Evolutionary conservation across 2,113 vertebrate genomes (phyloP).

Genomic region (Helogale parvula): DNA sequence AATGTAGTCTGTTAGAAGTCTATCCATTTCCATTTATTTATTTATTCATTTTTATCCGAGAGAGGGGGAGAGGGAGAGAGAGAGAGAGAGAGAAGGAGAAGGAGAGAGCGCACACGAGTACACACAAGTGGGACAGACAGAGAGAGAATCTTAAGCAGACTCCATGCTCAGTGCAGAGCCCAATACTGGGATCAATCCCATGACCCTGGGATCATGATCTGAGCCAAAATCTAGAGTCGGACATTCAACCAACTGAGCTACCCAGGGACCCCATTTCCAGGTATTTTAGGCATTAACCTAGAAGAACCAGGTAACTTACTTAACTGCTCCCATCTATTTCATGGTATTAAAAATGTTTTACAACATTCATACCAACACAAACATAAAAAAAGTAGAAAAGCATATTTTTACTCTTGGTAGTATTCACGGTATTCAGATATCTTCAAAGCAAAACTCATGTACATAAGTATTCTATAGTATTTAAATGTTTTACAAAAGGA

Average conservation of each 20-base stretch:
- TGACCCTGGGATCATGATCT: too few species aligned
- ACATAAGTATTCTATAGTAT: not conserved
- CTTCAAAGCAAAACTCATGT: conserved; percentile 43
- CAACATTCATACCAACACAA: conserved; percentile 30
- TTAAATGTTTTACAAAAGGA: conserved; percentile 29
- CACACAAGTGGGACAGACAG: too few species aligned
- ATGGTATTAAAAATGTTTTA: not conserved
- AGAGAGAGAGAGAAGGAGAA: too few species aligned
- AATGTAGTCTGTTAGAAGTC: conserved; percentile 47
- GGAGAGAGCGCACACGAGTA: too few species aligned
- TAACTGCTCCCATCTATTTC: not conserved
- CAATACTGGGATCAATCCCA: too few species aligned
- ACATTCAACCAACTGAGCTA: too few species aligned
- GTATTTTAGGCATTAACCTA: conserved; percentile 18
- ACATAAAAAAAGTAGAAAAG: not conserved
- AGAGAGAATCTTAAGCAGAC: too few species aligned
- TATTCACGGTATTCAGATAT: not conserved
- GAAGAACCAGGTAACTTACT: not conserved
- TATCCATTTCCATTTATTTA: not conserved
- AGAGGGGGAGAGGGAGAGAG: too few species aligned
- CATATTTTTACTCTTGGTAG: not conserved
- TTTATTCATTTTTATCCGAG: too few species aligned
- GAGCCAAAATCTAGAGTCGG: too few species aligned
- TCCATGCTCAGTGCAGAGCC: too few species aligned
- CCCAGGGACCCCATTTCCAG: not conserved